Conservation (phyloP, 2,888 invertebrate genomes). For the Sphaeridia pumilis region DNA sequence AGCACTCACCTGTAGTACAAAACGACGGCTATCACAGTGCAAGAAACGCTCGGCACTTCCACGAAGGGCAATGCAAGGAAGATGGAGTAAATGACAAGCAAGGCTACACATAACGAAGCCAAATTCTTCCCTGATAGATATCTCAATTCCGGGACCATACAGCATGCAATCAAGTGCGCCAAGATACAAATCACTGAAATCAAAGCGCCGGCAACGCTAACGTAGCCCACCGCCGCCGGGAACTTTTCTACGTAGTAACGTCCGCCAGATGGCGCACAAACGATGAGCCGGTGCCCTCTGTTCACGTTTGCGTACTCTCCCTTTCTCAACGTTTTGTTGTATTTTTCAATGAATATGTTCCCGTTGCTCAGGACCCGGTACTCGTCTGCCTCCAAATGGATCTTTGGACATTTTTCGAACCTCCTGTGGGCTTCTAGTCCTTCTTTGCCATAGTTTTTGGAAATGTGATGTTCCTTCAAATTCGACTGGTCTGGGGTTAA, state of each 20-base stretch:
- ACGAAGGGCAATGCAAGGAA: slow-evolving; percentile 42
- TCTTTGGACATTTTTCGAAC: slow-evolving; percentile 39
- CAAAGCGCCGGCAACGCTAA: slow-evolving; percentile 43
- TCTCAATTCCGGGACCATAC: slow-evolving; percentile 42
- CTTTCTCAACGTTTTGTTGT: slow-evolving; percentile 37
- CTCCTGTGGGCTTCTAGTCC: slow-evolving; percentile 18
- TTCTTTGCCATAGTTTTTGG: slow-evolving; percentile 18
- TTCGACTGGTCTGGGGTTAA: slow-evolving; percentile 23
- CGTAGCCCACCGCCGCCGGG: slow-evolving; percentile 39
- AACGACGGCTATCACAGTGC: slow-evolving; percentile 41
- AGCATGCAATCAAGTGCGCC: slow-evolving; percentile 43
- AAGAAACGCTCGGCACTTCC: slow-evolving; percentile 36
- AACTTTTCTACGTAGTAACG: slow-evolving; percentile 39
- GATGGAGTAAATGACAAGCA: slow-evolving; percentile 43
- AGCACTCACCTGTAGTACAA: slow-evolving; percentile 41
- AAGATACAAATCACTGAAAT: slow-evolving; percentile 43
- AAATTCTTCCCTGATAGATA: slow-evolving; percentile 46
- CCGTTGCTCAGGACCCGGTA: slow-evolving; percentile 38
- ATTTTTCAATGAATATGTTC: slow-evolving; percentile 39
- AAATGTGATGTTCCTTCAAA: slow-evolving; percentile 23
- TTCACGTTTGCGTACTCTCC: slow-evolving; percentile 38
- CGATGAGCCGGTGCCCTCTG: slow-evolving; percentile 38
- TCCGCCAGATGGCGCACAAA: slow-evolving; percentile 38
- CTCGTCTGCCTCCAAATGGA: slow-evolving; percentile 39
- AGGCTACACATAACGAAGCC: slow-evolving; percentile 43